Evolutionary conservation across 2,113 vertebrate genomes (phyloP), one percentile per base, ranked within the genome.

Genomic region (Pheucticus melanocephalus): DNA sequence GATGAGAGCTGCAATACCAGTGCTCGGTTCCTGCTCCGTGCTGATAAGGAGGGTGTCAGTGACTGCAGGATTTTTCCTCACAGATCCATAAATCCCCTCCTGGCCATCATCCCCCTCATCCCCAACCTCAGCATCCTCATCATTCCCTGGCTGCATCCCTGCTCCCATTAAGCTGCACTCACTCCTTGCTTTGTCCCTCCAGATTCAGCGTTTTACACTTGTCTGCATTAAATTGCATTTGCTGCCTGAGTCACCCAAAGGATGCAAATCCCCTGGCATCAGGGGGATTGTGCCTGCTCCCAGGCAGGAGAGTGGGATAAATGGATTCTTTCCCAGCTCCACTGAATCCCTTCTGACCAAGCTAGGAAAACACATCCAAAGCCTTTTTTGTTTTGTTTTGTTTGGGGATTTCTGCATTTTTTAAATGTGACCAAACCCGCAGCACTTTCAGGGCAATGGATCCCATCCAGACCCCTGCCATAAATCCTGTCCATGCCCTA

Each of bases 241-340:
- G 14, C 82, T 94, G 91, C 19, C 86, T 84, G 88, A 94, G 83
- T 79, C 92, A 56, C 92, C 83, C 60, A 27, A 84, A 94, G 88
- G 91, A 94, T 94, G 83, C 86, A 89, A 86, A 95, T 94, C 88
- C 86, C 61, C 61, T 35, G 59, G 24, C 79, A 91, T 89, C 65
- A 0, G 15, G 19, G 45, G 15, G 56, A 28, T 75, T 91, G 80
- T 81, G 68, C 30, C 47, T 12, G 35, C 68, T 91, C 11, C 3
- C 42, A 21, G 75, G 65, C 57, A 63, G 47, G 51, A 65, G 70
- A 61, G 31, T 15, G 44, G 14, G 59, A n/a, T 0, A 61, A 93
- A 54, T 31, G 20, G 31, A 10, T 45, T 66, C 54, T 75, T 77
- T 76, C 72, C 54, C 30, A 51, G 69, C 40, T 95, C 64, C 48